Base-by-base conservation (phyloP, 2,888 invertebrate species). In the Colletes collaris region DNA sequence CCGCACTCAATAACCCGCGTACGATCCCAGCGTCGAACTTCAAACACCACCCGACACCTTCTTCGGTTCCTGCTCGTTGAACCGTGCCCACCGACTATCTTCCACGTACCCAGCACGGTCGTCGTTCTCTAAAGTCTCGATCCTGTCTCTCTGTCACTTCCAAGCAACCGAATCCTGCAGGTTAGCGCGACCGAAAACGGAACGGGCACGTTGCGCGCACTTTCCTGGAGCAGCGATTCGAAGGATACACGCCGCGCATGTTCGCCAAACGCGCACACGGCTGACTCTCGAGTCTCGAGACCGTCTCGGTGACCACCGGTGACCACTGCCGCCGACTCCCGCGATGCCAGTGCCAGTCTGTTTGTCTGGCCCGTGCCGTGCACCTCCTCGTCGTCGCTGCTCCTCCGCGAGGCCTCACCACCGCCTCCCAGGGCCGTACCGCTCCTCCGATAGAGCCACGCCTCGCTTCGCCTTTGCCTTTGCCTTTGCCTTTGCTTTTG, bases 321-420 rank as follows among this genome's bases (percentile, higher is more conserved):
- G 88, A 90, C 88, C 88, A 88, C 89, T 88, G 84, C 90, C 86
- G 85, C 83, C 86, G 87, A 86, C 87, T 87, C 83, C 87, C 86
- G 89, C 89, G 90, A 89, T 89, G 87, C 89, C 89, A 89, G 90
- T 88, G 88, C 88, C 88, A 90, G 90, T 91, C 91, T 89, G 90
- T 90, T 90, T 90, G 91, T 89, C 90, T 90, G 91, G 89, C 81
- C 85, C 88, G 88, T 89, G 85, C 88, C 87, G 81, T 78, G 82
- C 84, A 84, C 82, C 84, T 84, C 81, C 83, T 83, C 82, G 83
- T 87, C 83, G 83, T 81, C 88, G 86, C 82, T 87, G 88, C 89
- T 88, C 86, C 87, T 87, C 89, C 88, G 82, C 79, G 87, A 83
- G 84, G 89, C 87, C 86, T 90, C 86, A 91, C 90, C 90, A 91